These are phyloP conservation scores for Pandemis cinnamomeana DNA, from an alignment of 2,888 invertebrate species.

Conservation along the genomic window DNA sequence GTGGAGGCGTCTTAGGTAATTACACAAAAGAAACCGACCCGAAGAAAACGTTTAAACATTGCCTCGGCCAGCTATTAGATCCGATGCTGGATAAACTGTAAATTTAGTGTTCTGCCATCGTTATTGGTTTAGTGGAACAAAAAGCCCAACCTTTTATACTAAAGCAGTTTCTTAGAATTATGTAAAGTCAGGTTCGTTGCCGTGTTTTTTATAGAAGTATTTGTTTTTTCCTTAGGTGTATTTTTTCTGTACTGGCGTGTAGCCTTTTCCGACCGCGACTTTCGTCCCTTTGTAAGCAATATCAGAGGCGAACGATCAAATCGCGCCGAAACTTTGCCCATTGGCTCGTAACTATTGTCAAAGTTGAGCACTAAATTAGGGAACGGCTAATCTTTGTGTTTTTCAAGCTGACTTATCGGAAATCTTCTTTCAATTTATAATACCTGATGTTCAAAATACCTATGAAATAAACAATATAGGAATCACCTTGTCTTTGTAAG, in stretches of 20 bases:
- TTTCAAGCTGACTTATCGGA: constrained; percentile 44
- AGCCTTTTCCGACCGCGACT: constrained; percentile 32
- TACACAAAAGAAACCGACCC: constrained; percentile 77
- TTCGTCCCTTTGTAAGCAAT: constrained; percentile 45
- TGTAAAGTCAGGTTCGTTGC: neutral
- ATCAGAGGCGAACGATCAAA: constrained; percentile 66
- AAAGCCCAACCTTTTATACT: constrained; percentile 1
- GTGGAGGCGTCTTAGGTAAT: constrained; percentile 71
- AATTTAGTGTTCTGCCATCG: constrained; percentile 25
- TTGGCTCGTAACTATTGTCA: constrained; percentile 65
- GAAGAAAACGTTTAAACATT: constrained; percentile 67
- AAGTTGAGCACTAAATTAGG: constrained; percentile 69
- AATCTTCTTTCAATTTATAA: constrained; percentile 17
- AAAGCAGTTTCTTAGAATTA: constrained; percentile 19
- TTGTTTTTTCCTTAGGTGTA: neutral
- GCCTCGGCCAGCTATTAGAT: constrained; percentile 57
- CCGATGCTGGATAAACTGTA: constrained; percentile 30
- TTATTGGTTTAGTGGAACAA: constrained; percentile 31
- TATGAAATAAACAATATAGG: neutral
- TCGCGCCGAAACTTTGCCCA: constrained; percentile 63
- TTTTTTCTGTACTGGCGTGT: constrained; percentile 4
- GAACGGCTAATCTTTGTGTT: constrained; percentile 52
- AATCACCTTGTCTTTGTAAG: constrained; percentile 50
- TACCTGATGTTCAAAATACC: constrained; percentile 10
- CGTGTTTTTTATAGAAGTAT: neutral